These are phyloP conservation scores for Masnerella sp. DNA, from an alignment of 2,888 invertebrate species.

Conservation along the genomic window DNA sequence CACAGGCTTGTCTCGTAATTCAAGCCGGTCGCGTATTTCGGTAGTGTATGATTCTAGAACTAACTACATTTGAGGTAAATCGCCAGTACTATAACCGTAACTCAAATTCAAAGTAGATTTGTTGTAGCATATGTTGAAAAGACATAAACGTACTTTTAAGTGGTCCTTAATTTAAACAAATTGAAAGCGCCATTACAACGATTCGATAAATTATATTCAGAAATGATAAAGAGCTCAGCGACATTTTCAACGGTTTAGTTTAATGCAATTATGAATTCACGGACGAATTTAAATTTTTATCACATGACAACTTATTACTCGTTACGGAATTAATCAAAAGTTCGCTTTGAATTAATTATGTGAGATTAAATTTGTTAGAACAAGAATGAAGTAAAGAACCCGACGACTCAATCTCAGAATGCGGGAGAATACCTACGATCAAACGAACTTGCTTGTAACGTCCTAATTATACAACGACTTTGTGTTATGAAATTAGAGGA, in stretches of 20 bases:
- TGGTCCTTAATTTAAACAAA: no score
- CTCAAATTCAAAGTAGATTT: constrained; percentile 26
- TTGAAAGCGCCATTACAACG: neutral
- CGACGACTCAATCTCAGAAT: constrained; percentile 22
- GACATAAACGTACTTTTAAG: constrained; percentile 1
- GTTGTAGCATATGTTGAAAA: constrained; percentile 11
- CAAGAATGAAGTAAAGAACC: constrained; percentile 28
- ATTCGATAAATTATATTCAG: no score
- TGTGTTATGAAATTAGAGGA: no score
- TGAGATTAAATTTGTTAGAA: constrained; percentile 24
- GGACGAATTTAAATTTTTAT: constrained; percentile 17
- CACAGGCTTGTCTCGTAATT: constrained; percentile 28
- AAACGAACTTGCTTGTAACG: no score
- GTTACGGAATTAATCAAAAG: constrained; percentile 22
- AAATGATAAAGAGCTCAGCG: no score
- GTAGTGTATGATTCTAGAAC: constrained; percentile 28
- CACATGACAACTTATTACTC: constrained; percentile 14
- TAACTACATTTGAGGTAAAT: constrained; percentile 34
- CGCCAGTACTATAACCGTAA: constrained; percentile 26
- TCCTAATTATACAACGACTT: no score
- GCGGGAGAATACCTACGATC: no score
- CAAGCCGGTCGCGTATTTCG: constrained; percentile 17
- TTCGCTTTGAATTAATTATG: constrained; percentile 22
- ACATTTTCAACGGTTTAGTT: no score
- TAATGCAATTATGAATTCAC: constrained; percentile 1